Conservation (phyloP, 2,113 vertebrate genomes). For the Labeo rohita region DNA sequence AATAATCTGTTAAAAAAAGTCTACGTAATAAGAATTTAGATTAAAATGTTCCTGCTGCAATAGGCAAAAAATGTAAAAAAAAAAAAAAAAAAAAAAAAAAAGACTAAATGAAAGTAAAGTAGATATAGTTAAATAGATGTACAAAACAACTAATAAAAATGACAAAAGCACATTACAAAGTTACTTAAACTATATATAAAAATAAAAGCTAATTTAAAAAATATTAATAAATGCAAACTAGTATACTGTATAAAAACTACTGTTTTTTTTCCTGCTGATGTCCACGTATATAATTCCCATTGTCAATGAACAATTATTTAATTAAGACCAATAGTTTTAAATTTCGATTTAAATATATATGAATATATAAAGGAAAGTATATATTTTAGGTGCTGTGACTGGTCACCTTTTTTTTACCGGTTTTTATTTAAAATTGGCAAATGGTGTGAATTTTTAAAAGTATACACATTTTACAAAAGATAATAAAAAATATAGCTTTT, state of each 20-base stretch:
- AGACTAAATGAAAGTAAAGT: too few relatives aligned
- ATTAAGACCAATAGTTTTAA: neutral
- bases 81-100: too few relatives aligned
- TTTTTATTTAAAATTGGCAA: neutral
- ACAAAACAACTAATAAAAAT: neutral
- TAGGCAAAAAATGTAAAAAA: neutral
- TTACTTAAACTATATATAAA: neutral
- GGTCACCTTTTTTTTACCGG: neutral
- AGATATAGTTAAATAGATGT: too few relatives aligned
- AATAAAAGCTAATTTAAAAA: neutral
- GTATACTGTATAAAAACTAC: neutral
- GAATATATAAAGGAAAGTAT: neutral
- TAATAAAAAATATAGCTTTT: too few relatives aligned
- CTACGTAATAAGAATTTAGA: neutral
- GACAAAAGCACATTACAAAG: neutral
- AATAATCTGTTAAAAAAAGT: neutral
- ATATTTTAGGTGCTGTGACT: neutral
- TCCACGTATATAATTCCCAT: too few relatives aligned
- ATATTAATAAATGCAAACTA: neutral
- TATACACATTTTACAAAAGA: too few relatives aligned
- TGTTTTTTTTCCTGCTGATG: too few relatives aligned
- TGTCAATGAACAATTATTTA: too few relatives aligned
- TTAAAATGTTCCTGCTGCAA: neutral
- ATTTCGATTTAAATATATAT: neutral
- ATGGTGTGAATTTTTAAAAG: too few relatives aligned